A percentile compares a stretch with the other conserved stretches of the same genome.
These are phyloP conservation scores for Gadopsis bispinosus DNA, from an alignment of 2,797 vertebrate genomes.

Conservation along the genomic window DNA sequence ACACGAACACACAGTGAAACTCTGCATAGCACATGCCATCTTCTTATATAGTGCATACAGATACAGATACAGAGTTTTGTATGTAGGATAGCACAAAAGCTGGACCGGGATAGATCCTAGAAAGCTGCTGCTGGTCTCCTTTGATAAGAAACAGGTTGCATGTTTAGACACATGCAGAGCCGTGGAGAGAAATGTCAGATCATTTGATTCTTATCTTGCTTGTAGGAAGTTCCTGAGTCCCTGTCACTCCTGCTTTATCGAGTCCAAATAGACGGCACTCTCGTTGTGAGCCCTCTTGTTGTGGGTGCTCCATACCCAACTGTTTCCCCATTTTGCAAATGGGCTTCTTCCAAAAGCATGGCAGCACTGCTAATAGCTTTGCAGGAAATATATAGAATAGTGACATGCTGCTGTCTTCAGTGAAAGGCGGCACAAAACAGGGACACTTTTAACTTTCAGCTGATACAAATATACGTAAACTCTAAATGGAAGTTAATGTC, in stretches of 20 bases:
- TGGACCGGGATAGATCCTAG: background rate
- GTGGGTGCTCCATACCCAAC: conserved; percentile 4
- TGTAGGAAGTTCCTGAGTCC: conserved; percentile 12
- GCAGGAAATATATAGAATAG: conserved; percentile 36
- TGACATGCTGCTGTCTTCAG: conserved; percentile 41
- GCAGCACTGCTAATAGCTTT: conserved; percentile 33
- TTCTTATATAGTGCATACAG: background rate
- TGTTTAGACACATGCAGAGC: conserved; percentile 25
- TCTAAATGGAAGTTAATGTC: conserved; percentile 1
- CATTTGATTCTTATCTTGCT: conserved; percentile 47
- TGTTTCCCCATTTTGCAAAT: conserved; percentile 41
- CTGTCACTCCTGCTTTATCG: conserved; percentile 31
- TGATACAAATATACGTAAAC: conserved; percentile 24
- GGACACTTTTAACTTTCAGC: conserved; percentile 39
- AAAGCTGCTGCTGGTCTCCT: conserved; percentile 18
- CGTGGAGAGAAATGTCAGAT: conserved; percentile 12
- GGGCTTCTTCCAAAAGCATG: conserved; percentile 31
- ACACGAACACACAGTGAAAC: background rate
- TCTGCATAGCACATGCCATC: background rate
- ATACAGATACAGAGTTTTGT: too few relatives aligned
- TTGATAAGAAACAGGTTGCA: conserved; percentile 34
- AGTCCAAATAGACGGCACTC: conserved; percentile 41
- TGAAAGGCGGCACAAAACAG: conserved; percentile 33
- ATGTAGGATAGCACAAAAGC: background rate
- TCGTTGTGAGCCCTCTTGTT: conserved; percentile 39